Percentiles rank a stretch among this genome's conserved stretches.
These are phyloP conservation scores for Platycheirus rosarum DNA, from an alignment of 2,888 invertebrate species.

Conservation along the genomic window DNA sequence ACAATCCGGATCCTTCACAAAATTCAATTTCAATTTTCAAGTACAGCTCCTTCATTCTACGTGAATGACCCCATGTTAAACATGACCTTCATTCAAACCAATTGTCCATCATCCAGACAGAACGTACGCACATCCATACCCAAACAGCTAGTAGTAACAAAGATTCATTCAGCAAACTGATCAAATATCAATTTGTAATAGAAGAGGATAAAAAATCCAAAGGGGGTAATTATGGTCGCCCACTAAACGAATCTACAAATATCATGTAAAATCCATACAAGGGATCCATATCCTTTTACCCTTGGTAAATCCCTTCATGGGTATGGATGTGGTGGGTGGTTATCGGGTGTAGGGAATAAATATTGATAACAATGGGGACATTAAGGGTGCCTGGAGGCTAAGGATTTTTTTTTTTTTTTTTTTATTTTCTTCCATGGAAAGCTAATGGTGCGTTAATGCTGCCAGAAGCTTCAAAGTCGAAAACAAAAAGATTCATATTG, in stretches of 20 bases:
- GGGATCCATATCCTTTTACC: conserved; percentile 20
- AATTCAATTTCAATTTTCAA: too few species aligned
- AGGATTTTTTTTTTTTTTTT: neutral
- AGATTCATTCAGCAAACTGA: conserved; percentile 33
- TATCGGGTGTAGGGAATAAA: conserved; percentile 31
- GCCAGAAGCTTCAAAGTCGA: neutral
- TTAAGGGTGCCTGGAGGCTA: conserved; percentile 13
- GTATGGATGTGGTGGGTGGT: neutral
- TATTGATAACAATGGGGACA: conserved; percentile 43
- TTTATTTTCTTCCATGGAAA: conserved; percentile 2
- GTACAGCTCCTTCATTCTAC: too few species aligned
- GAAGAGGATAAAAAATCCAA: neutral
- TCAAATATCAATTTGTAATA: conserved; percentile 46
- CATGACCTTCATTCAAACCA: conserved; percentile 43
- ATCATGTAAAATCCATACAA: neutral
- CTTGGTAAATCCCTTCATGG: conserved; percentile 4
- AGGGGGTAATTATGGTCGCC: conserved; percentile 21
- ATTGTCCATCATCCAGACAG: conserved; percentile 9
- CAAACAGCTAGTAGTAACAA: conserved; percentile 30
- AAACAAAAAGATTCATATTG: conserved; percentile 6
- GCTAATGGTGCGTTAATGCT: conserved; percentile 12
- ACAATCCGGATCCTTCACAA: too few species aligned
- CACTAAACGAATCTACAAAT: neutral
- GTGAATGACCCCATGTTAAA: conserved; percentile 17
- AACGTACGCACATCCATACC: neutral